Evolutionary conservation across 2,888 invertebrate species (phyloP), one percentile per base, ranked within the genome.

Genomic region (Lobophora halterata): DNA sequence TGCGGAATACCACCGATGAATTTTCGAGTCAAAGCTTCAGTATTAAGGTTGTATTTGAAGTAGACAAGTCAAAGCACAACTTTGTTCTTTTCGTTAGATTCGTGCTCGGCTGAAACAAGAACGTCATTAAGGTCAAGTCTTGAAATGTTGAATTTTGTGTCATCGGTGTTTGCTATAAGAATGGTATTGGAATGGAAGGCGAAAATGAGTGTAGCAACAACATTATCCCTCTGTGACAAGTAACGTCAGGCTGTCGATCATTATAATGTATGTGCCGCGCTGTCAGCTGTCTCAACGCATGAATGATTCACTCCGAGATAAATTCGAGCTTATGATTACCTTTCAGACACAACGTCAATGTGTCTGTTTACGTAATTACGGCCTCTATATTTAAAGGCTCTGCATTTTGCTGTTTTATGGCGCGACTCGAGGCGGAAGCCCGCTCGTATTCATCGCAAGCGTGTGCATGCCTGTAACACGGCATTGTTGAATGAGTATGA

Each of bases 251-350:
- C 77, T 85, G 86, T 87, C 86, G 83, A 86, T 87, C 86, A 87
- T 79, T 82, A 77, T 85, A 87, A 87, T 85, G 76, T 87, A 87
- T 87, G 85, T 78, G 82, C 80, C 70, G 74, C 69, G 77, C 83
- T 85, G 86, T 86, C 86, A 85, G 80, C 85, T 85, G 86, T 85
- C 86, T 79, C 69, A 71, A 72, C 77, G 77, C 80, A 81, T 85
- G 86, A 86, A 82, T 85, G 86, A 86, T 86, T 87, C 86, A 86
- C 85, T 83, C 72, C 73, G 75, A 82, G 85, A 87, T 87, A 86
- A 87, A 87, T 86, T 85, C 78, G 75, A 83, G 85, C 83, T 86
- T 83, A 83, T 87, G 86, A 87, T 87, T 86, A 86, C 83, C 85
- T 86, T 83, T 85, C 83, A 83, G 79, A 78, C 79, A 65, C n/a